Evolutionary conservation across 1,140 invertebrate genomes (phyloP), one percentile per base, ranked within the genome.

Genomic region (Homarus americanus): DNA sequence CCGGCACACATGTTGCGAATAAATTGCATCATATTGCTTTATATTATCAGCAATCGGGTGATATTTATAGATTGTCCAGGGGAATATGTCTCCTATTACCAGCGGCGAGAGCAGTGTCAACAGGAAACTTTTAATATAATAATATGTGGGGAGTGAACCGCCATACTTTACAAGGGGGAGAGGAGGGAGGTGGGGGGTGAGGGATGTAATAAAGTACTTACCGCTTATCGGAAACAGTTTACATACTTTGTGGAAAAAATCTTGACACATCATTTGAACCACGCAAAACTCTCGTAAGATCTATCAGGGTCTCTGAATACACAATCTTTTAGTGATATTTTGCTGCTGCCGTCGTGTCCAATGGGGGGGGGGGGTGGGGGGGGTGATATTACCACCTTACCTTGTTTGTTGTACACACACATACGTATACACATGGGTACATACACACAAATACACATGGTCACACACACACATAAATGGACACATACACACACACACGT

Each of bases 231-330:
- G 79, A 53, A 82, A 53, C 44, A 58, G 49, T 63, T 82, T 82
- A 82, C 79, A 82, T 63, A 82, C 79, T 53, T 58, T 15, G 44
- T 1, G 28, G 44, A 58, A 32, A 63, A 63, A 82, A 63, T 34
- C 49, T 82, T 82, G 79, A 63, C 49, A 63, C 79, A 63, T 82
- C 79, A 82, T 82, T 82, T 82, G 79, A 58, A 82, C 79, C 79
- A 82, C 79, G 79, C 79, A 32, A 63, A 32, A 58, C 20, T 28
- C 28, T 58, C 79, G 17, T 82, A 82, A 63, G 58, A 34, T 58
- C 63, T 82, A 82, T 58, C 72, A 34, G 2, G 32, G 9, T 34
- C 66, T 20, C 15, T 24, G 3, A 34, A 34, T 34, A 36, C 20
- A 4, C 32, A 34, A 28, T 20, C 32, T 34, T 20, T 36, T 36